These are phyloP conservation scores for Anthoptus insignis DNA, from an alignment of 2,888 invertebrate genomes.

Conservation along the genomic window DNA sequence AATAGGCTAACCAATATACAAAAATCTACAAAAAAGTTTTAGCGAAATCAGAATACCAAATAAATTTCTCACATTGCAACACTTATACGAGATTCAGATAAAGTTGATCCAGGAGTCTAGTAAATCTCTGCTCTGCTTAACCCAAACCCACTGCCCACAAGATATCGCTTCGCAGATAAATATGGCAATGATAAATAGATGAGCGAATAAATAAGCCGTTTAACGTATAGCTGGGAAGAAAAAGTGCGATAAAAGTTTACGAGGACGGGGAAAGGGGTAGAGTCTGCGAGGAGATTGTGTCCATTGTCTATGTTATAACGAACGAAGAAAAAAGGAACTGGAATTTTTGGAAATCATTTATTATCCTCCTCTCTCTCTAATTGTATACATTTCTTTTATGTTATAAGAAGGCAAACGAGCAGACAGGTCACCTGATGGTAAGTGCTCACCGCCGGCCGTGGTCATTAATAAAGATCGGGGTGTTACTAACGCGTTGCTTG, in stretches of 20 bases:
- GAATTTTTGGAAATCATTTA: too few relatives aligned
- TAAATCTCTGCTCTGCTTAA: constrained; percentile 18
- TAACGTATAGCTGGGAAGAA: constrained; percentile 45
- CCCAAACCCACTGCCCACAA: constrained; percentile 14
- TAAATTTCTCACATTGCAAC: background rate
- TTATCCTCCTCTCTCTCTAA: too few relatives aligned
- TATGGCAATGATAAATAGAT: constrained; percentile 30
- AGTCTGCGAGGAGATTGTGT: constrained; percentile 60
- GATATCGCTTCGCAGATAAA: constrained; percentile 18
- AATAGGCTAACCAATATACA: too few relatives aligned
- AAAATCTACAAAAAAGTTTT: too few relatives aligned
- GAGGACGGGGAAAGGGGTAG: constrained; percentile 61
- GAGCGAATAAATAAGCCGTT: constrained; percentile 47
- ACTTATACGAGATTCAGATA: background rate
- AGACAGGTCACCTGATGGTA: too few relatives aligned
- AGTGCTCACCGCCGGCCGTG: too few relatives aligned
- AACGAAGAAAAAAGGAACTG: too few relatives aligned
- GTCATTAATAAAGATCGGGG: too few relatives aligned
- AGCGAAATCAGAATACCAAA: background rate
- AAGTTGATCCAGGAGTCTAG: background rate
- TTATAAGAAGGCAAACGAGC: too few relatives aligned
- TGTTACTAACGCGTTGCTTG: too few relatives aligned
- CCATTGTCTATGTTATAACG: too few relatives aligned
- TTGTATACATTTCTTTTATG: too few relatives aligned
- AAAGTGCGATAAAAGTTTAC: constrained; percentile 72